Percentiles rank a stretch among this genome's conserved stretches.
These are phyloP conservation scores for Dermatemys mawii DNA, from an alignment of 2,113 vertebrate species.

Conservation along the genomic window DNA sequence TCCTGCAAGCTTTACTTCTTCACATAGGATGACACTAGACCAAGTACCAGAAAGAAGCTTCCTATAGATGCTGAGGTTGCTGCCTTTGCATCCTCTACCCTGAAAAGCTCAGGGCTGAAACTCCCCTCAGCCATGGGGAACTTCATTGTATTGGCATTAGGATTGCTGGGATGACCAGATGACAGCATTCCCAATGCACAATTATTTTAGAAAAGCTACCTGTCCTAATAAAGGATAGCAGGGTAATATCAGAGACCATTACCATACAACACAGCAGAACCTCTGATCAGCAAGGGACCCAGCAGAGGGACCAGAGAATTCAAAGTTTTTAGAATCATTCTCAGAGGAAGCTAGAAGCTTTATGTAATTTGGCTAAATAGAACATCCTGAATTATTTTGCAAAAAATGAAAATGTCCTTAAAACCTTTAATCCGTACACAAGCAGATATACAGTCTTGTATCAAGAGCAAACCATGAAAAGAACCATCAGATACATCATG, in stretches of 20 bases:
- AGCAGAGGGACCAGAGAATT: no score
- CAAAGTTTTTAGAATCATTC: background rate
- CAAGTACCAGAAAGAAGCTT: background rate
- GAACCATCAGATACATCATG: background rate
- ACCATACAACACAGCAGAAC: background rate
- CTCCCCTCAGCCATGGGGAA: background rate
- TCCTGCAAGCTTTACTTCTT: background rate
- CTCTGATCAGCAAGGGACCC: background rate
- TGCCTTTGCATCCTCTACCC: background rate
- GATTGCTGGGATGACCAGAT: background rate
- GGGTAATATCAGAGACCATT: background rate
- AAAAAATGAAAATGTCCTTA: background rate
- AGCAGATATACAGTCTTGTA: background rate
- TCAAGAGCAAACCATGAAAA: background rate
- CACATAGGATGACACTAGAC: background rate
- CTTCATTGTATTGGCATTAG: background rate
- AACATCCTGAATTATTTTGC: background rate
- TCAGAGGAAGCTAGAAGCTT: background rate
- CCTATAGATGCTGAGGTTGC: background rate
- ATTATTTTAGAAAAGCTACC: background rate
- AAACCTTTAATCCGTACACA: background rate
- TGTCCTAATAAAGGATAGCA: background rate
- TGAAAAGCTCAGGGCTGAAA: background rate
- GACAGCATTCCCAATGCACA: background rate
- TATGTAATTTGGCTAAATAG: background rate